Evolutionary conservation across 2,888 invertebrate species (phyloP), one percentile per base, ranked within the genome.

Genomic region (Megastigmus dorsalis): DNA sequence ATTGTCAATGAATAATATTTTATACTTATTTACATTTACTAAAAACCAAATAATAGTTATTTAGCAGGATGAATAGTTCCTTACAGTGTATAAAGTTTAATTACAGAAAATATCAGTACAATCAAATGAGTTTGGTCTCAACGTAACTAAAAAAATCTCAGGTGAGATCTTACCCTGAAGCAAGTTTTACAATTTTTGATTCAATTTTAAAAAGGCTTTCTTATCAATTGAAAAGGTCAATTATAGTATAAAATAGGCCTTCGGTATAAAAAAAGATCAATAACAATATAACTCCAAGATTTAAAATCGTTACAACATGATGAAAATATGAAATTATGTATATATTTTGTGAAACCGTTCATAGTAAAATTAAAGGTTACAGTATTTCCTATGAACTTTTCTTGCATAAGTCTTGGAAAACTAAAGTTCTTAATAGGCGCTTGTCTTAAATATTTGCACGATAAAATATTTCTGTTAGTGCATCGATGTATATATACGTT

Each of bases 1-100:
- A 74, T 74, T 74, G 74, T 74, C 74, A 38, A 20, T 57, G 33
- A 59, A 69, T 74, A 48, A 28, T 48, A 20, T 57, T 41, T 52
- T 74, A 48, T 45, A 38, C 48, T 18, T 62, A 65, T 69, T 50
- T 65, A 69, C 57, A 62, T 65, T 69, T 28, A 38, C 10, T 57
- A 68, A 50, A 33, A 38, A 60, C 28, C 41, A 30, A 9, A 62
- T 45, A 62, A 63, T 18, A 66, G 55, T 36, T 59, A 59, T 10
- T 62, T 43, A 30, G 26, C 33, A 55, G 26, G n/a, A 45, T n/a
- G n/a, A n/a, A n/a, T n/a, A n/a, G n/a, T n/a, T n/a, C n/a, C n/a
- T n/a, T n/a, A n/a, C n/a, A n/a, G n/a, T n/a, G n/a, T n/a, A n/a
- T n/a, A 54, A 36, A 45, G 23, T 23, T 7, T 0, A 59, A 50